Evolutionary conservation across 1,140 invertebrate species (phyloP).

Genomic region (Drosophila kohkoa): DNA sequence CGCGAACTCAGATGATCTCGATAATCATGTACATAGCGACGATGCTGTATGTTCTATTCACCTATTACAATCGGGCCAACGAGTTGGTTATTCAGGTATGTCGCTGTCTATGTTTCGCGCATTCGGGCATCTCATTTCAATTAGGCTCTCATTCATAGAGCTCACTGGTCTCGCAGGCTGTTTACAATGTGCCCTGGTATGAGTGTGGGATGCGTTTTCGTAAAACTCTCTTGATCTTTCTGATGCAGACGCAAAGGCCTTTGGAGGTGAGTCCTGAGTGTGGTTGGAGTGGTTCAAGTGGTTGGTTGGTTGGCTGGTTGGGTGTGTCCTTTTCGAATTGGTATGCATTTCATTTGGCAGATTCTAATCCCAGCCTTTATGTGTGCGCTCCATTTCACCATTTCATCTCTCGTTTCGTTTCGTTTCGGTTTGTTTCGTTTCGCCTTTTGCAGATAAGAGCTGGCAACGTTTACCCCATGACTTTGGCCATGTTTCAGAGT

Average conservation of each 20-base stretch:
- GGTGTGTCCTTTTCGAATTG: slow-evolving; percentile 15
- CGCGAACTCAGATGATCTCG: slow-evolving; percentile 57
- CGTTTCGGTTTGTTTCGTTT: slow-evolving; percentile 39
- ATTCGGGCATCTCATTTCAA: slow-evolving; percentile 5
- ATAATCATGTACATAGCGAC: slow-evolving; percentile 78
- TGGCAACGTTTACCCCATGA: slow-evolving; percentile 83
- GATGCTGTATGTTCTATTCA: slow-evolving; percentile 78
- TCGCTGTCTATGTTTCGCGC: not conserved
- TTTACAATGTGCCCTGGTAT: slow-evolving; percentile 69
- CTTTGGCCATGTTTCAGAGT: slow-evolving; percentile 83
- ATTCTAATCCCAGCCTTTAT: slow-evolving; percentile 71
- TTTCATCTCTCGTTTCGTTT: slow-evolving; percentile 61
- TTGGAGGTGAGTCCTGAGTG: slow-evolving; percentile 62
- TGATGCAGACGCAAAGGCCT: slow-evolving; percentile 71
- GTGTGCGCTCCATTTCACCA: slow-evolving; percentile 75
- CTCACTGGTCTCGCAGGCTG: slow-evolving; percentile 53
- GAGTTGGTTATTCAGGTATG: slow-evolving; percentile 70
- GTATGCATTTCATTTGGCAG: slow-evolving; percentile 63
- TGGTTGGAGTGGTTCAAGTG: not conserved
- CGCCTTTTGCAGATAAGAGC: slow-evolving; percentile 68
- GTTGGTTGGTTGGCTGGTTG: not conserved
- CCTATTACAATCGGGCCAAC: slow-evolving; percentile 79
- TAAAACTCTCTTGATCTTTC: slow-evolving; percentile 71
- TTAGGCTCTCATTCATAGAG: slow-evolving; percentile 40
- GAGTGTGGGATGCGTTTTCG: slow-evolving; percentile 58